A percentile compares a stretch with the other conserved stretches of the same genome.
Evolutionary conservation across 2,113 vertebrate species (phyloP).

Genomic region (Pleuronectes platessa): DNA sequence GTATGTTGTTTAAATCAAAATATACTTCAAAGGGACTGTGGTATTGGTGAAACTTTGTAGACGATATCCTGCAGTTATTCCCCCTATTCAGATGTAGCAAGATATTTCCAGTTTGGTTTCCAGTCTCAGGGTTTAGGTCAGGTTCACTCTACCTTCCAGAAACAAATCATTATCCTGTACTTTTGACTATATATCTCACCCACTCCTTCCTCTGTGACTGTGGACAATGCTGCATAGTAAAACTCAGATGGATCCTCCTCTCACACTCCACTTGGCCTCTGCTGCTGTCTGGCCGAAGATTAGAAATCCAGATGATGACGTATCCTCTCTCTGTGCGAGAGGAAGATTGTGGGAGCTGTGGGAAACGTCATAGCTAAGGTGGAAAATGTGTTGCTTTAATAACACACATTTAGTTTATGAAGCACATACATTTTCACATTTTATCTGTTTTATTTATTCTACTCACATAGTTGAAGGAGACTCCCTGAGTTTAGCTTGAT

Average conservation of each 20-base stretch:
- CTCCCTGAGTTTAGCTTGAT: background rate
- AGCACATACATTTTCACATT: background rate
- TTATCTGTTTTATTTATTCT: background rate
- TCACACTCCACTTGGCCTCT: constrained; percentile 34
- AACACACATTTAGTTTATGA: background rate
- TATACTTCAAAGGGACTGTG: background rate
- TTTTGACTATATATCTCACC: background rate
- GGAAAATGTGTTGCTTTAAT: constrained; percentile 1
- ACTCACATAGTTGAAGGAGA: background rate
- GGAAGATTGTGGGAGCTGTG: constrained; percentile 2
- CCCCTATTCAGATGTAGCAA: background rate
- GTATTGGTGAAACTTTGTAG: background rate
- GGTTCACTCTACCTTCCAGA: constrained; percentile 1
- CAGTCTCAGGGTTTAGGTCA: constrained; percentile 7
- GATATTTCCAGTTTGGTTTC: background rate
- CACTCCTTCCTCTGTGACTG: background rate
- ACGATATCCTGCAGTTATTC: background rate
- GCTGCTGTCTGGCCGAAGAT: constrained; percentile 23
- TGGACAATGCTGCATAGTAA: constrained; percentile 16
- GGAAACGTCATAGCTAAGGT: constrained; percentile 15
- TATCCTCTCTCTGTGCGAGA: background rate
- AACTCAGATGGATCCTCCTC: constrained; percentile 22
- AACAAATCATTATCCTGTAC: background rate
- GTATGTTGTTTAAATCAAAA: constrained; percentile 7
- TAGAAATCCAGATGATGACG: constrained; percentile 25